Base-by-base conservation (phyloP, 2,888 invertebrate species). In the Brachypterus glaber region DNA sequence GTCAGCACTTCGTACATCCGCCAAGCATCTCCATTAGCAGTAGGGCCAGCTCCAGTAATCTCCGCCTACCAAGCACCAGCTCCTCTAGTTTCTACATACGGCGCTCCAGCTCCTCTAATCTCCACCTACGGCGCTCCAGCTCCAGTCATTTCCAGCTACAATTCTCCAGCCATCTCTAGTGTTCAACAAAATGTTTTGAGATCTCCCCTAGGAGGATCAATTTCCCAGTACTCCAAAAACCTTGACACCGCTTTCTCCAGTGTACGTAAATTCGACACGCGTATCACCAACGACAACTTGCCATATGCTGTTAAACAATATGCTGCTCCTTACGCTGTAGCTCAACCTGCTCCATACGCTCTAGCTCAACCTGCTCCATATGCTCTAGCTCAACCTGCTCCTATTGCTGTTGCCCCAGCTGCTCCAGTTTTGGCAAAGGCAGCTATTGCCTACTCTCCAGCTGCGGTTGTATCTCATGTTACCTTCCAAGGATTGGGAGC, bases 401-500 rank as follows among this genome's bases (percentile, higher is more conserved):
- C 52, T 40, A 44, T 52, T 24, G 37, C 52, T 13, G 32, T 33
- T 18, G 27, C 27, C 16, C 38, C 32, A 5, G 27, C 41, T 16
- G 50, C 48, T 34, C 52, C 51, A 25, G 43, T 52, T 17, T 45
- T 66, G 12, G 60, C 66, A 35, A 58, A 50, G 30, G 37, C 51
- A 15, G 66, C 68, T 43, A 59, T 76, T 24, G 59, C 69, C 17
- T 75, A 75, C 63, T 71, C 73, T 17, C 75, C 78, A 30, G 74
- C 76, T 24, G 72, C 75, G 47, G 72, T 71, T 40, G 77, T 77
- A 26, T 74, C 79, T 41, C 78, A 79, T 59, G 72, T 75, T 44
- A 65, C 73, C 50, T 81, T 79, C 69, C 71, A 68, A 48, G 79
- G 78, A 42, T 69, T 76, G 39, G 74, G 74, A 48, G 71, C 74